phyloP scores from a whole-genome alignment of 2,797 vertebrate genomes.

The Peromyscus attwateri region DNA sequence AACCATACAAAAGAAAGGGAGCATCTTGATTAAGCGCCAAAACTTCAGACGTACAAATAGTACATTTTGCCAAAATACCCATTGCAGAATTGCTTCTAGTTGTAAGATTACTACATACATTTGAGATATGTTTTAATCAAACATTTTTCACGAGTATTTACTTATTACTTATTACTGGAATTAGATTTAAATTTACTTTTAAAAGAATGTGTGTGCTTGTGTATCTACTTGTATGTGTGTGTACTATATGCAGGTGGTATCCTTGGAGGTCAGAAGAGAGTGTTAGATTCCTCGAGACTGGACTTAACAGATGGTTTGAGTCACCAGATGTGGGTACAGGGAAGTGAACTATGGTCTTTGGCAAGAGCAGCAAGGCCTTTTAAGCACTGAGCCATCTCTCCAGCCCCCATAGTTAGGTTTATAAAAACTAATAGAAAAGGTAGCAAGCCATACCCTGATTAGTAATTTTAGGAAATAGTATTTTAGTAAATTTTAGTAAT shows the following conservation, averaged over 20 bases:
- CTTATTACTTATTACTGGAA: constrained; percentile 5
- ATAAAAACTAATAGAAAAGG: constrained; percentile 25
- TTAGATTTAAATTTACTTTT: not conserved
- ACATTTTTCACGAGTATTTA: not conserved
- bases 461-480: not conserved
- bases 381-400: not conserved
- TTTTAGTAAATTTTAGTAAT: not conserved
- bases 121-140: constrained; percentile 16
- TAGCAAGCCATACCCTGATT: not conserved
- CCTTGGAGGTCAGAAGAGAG: not conserved
- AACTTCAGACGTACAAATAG: not conserved
- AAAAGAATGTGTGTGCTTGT: not conserved
- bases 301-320: no score
- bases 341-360: not conserved
- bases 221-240: not conserved
- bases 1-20: not conserved
- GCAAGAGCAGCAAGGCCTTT: not conserved
- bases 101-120: constrained; percentile 3
- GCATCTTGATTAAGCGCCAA: not conserved
- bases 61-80: constrained; percentile 8
- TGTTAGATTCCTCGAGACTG: not conserved
- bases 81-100: not conserved
- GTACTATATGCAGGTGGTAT: no score
- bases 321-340: no score
- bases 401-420: not conserved